Percentiles rank a stretch among this genome's conserved stretches.
Conservation (phyloP, 2,888 invertebrate species). For the Cyrtodaria siliqua region DNA sequence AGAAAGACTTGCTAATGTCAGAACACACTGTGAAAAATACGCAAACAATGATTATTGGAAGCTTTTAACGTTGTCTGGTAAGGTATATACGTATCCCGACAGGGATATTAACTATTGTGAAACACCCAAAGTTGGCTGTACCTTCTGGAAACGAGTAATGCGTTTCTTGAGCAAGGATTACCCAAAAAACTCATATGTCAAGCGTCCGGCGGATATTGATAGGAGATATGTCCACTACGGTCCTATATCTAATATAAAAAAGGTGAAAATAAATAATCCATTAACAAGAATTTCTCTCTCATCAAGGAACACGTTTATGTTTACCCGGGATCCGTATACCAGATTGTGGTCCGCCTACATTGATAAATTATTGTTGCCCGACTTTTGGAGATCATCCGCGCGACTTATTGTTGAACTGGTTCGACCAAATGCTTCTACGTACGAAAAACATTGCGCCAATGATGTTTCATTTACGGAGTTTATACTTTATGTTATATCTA, state of each 20-base stretch:
- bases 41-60: too few relatives aligned
- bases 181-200: neutral
- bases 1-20: too few relatives aligned
- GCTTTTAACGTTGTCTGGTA: neutral
- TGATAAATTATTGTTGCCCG: slow-evolving; percentile 66
- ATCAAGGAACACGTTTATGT: slow-evolving; percentile 54
- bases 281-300: slow-evolving; percentile 19
- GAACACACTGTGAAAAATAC: too few relatives aligned
- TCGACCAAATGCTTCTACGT: neutral
- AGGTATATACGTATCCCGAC: neutral
- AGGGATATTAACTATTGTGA: slow-evolving; percentile 1
- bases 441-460: slow-evolving; percentile 38
- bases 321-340: slow-evolving; percentile 60
- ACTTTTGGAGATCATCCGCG: slow-evolving; percentile 59
- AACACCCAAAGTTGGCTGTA: slow-evolving; percentile 39
- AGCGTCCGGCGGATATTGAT: slow-evolving; percentile 55
- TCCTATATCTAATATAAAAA: slow-evolving; percentile 14
- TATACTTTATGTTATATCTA: slow-evolving; percentile 37
- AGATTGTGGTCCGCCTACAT: slow-evolving; percentile 67
- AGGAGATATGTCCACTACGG: slow-evolving; percentile 47
- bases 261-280: slow-evolving; percentile 1
- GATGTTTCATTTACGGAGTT: slow-evolving; percentile 62
- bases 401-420: slow-evolving; percentile 24
- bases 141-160: slow-evolving; percentile 48
- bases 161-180: slow-evolving; percentile 44